Percentiles rank a stretch among this genome's conserved stretches.
phyloP scores from a whole-genome alignment of 2,888 invertebrate species.

The Ichneumoninae sp. region DNA sequence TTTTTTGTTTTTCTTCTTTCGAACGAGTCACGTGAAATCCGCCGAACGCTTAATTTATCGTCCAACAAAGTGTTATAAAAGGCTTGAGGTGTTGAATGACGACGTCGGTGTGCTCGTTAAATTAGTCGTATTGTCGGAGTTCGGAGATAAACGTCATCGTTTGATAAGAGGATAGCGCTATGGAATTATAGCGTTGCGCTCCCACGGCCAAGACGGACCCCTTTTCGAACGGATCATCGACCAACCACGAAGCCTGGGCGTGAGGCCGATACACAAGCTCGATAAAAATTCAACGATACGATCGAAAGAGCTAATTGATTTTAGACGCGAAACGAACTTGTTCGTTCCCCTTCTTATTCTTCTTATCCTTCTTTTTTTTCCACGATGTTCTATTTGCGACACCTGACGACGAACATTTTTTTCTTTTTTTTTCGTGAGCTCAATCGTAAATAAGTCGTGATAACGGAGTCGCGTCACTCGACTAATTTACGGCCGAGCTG shows the following conservation, averaged over 20 bases:
- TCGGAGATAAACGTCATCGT: background rate
- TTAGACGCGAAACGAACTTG: background rate
- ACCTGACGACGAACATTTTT: constrained; percentile 7
- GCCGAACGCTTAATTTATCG: background rate
- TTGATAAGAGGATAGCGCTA: background rate
- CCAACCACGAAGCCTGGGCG: background rate
- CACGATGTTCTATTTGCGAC: constrained; percentile 19
- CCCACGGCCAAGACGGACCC: background rate
- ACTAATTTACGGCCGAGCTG: constrained; percentile 39
- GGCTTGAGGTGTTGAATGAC: background rate
- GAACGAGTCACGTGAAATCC: background rate
- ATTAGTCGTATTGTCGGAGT: background rate
- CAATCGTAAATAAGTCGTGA: constrained; percentile 42
- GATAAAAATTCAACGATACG: constrained; percentile 19
- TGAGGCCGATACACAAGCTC: constrained; percentile 4
- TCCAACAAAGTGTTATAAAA: background rate
- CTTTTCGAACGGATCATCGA: background rate
- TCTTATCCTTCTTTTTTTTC: constrained; percentile 14
- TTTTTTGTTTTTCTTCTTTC: background rate
- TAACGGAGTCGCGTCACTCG: constrained; percentile 19
- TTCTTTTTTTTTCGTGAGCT: background rate
- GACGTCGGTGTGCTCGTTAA: background rate
- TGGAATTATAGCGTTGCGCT: background rate
- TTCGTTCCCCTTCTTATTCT: constrained; percentile 13
- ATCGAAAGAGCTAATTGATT: constrained; percentile 29